Base-by-base conservation (phyloP, 1,140 invertebrate species). In the Hycleus phaleratus region DNA sequence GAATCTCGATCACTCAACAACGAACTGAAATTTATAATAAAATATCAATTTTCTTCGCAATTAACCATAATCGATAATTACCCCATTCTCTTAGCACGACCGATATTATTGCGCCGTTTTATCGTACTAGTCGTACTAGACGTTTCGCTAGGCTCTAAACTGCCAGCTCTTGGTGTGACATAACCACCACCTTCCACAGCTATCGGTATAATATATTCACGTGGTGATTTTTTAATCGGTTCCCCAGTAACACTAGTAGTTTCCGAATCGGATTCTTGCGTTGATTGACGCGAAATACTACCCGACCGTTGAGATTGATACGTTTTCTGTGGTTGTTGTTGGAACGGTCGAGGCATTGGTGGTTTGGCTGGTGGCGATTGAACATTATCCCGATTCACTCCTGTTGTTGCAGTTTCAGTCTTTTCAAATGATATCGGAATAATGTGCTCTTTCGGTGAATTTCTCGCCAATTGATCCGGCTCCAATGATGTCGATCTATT, bases 131-230 rank as follows among this genome's bases (percentile, higher is more conserved):
- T 74, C 1, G 79, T 79, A 38, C 77, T 76, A 42, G 73, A 78
- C 42, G 82, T 80, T 56, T 84, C 84, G 12, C 80, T 82, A 1
- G 86, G 85, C 69, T 89, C 87, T 24, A 87, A 76, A 66, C 85
- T 88, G 56, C 84, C 82, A 46, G 85, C 85, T 24, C 86, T 77
- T 10, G 88, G 90, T 12, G 88, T 92, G 24, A 91, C 85, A 69
- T 86, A 90, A 49, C 89, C 89, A 57, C 89, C 89, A 57, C 89
- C 90, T 76, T 93, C 91, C 43, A 93, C 84, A 10, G 89, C 87
- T 65, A 94, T 93, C 1, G 91, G 91, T 74, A 94, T 93, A 67
- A 94, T 92, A 64, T 91, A 92, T 74, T 94, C 91, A 11, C 91
- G 77, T 7, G 90, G 88, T 51, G 87, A 90, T 75, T 93, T 93